Base-by-base conservation (phyloP, 2,797 vertebrate species). In the Eremophila alpestris region DNA sequence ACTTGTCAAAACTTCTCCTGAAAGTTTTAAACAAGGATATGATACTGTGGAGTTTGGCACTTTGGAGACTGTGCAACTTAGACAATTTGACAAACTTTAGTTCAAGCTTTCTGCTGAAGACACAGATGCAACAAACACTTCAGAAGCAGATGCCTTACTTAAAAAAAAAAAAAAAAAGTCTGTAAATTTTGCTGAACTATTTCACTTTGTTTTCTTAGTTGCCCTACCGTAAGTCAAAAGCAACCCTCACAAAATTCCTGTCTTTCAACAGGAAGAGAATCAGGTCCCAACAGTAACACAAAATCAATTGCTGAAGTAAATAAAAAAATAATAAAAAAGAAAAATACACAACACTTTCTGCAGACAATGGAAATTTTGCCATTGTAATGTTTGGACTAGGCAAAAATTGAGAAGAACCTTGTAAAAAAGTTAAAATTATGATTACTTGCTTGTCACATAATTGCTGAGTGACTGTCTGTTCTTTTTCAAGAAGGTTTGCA, bases 1-100 rank as follows among this genome's bases (percentile, higher is more conserved):
- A 77, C 36, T 63, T 89, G 82, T 93, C 84, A 94, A 91, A 94
- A 83, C 12, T 87, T 49, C 67, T 69, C 12, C 63, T 58, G 40
- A 36, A 92, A 89, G 19, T 86, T 84, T 62, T 11, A 19, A 36
- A 58, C 56, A 70, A 58, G 29, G 21, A 36, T 24, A 79, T 73
- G 68, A 59, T 34, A 7, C 13, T 51, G 22, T 18, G 38, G 30
- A 79, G 20, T 87, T 79, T 79, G 55, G 55, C 63, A 85, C 40
- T 76, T 87, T 51, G 76, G 81, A 84, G 92, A 73, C 59, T 58
- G 24, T 22, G 7, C n/a, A 76, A 46, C 63, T 75, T 76, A 43
- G 9, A 58, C n/a, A 79, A 58, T 68, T 27, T 81, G 87, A 79
- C 63, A 65, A 19, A 73, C 87, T 91, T 82, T 58, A 87, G 7